Evolutionary conservation across 2,888 invertebrate species (phyloP).

Genomic region (Anticlea derivata): DNA sequence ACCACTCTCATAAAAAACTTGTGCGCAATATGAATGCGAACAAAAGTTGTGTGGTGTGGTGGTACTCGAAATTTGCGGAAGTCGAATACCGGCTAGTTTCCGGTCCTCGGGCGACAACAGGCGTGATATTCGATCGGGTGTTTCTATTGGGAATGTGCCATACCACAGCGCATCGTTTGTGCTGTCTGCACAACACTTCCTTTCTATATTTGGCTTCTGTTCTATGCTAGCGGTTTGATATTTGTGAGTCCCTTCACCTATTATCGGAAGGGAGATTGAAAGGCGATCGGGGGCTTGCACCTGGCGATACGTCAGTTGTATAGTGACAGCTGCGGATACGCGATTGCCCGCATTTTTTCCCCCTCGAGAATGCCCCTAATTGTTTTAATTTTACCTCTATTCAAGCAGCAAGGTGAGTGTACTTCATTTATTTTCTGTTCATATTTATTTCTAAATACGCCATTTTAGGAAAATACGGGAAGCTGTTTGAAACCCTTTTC

Average conservation of each 20-base stretch:
- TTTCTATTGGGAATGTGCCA: conserved; percentile 37
- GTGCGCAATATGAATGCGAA: conserved; percentile 42
- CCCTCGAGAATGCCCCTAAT: conserved; percentile 29
- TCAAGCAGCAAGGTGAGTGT: conserved; percentile 17
- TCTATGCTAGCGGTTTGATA: conserved; percentile 33
- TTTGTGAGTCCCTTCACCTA: conserved; percentile 24
- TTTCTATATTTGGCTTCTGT: conserved; percentile 29
- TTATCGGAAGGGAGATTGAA: conserved; percentile 30
- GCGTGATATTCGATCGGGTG: conserved; percentile 43
- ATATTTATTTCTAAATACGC: background rate
- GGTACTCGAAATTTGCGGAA: conserved; percentile 55
- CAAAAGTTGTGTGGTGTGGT: too few relatives aligned
- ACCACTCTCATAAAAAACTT: conserved; percentile 28
- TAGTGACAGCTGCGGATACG: conserved; percentile 60
- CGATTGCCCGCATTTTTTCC: conserved; percentile 34
- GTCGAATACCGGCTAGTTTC: conserved; percentile 49
- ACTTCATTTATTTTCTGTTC: conserved; percentile 12
- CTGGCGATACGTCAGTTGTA: conserved; percentile 46
- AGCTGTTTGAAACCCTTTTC: too few relatives aligned
- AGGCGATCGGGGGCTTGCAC: conserved; percentile 40
- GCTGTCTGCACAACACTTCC: conserved; percentile 21
- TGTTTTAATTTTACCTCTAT: conserved; percentile 25
- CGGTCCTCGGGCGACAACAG: conserved; percentile 44
- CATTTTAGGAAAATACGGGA: too few relatives aligned
- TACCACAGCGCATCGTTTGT: conserved; percentile 21